These are phyloP conservation scores for Psettodes erumei DNA, from an alignment of 2,113 vertebrate genomes.

Conservation along the genomic window DNA sequence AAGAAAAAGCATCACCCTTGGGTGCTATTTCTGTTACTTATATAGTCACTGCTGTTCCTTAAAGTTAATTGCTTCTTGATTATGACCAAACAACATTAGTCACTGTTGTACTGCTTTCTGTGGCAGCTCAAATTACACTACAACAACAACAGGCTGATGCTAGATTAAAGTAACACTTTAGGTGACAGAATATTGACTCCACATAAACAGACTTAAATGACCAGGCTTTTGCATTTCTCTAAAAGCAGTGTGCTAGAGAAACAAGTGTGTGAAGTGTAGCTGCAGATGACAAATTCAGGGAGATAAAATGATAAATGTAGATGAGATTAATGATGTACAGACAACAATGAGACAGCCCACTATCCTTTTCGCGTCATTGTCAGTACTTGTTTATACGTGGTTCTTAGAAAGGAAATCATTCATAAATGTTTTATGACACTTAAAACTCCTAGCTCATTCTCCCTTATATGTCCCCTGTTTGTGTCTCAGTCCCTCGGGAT, in stretches of 20 bases:
- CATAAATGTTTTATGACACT: neutral
- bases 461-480: neutral
- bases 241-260: neutral
- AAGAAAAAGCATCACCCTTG: conserved; percentile 4
- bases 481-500: conserved; percentile 88
- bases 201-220: conserved; percentile 1
- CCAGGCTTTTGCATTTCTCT: neutral
- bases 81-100: conserved; percentile 19
- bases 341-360: neutral
- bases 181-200: neutral
- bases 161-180: neutral
- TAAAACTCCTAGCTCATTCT: no score
- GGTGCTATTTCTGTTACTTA: conserved; percentile 23
- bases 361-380: no score
- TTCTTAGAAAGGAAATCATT: no score
- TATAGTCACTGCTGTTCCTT: conserved; percentile 14
- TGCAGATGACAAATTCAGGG: conserved; percentile 1
- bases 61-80: conserved; percentile 29
- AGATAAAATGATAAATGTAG: neutral
- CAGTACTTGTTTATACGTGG: no score
- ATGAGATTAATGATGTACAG: conserved; percentile 19
- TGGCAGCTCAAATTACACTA: conserved; percentile 3
- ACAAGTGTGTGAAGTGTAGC: neutral
- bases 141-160: neutral
- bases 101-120: conserved; percentile 2